A percentile compares a stretch with the other conserved stretches of the same genome.
Evolutionary conservation across 2,113 vertebrate species (phyloP).

Genomic region (Triplophysa tibetana): DNA sequence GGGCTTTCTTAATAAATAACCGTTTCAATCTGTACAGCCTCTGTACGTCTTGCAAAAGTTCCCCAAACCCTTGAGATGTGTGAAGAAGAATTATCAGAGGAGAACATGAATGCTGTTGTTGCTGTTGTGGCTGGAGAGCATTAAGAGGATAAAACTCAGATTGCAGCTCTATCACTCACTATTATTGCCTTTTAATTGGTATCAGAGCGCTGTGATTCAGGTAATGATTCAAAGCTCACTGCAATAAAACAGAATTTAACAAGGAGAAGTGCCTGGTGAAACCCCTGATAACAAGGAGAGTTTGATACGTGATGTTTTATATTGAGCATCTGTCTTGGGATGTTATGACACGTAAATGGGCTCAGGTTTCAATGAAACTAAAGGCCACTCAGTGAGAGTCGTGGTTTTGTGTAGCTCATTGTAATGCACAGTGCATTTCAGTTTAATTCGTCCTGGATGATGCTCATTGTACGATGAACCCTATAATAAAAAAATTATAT

Average conservation of each 20-base stretch:
- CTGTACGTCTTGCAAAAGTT: too few species aligned
- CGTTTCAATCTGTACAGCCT: background rate
- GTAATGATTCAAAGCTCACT: slow-evolving; percentile 9
- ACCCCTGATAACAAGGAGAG: background rate
- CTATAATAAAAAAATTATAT: too few species aligned
- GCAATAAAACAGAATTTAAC: slow-evolving; percentile 18
- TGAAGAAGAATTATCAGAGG: background rate
- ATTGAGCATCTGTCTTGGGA: background rate
- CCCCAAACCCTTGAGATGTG: background rate
- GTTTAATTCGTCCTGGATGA: background rate
- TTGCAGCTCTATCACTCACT: background rate
- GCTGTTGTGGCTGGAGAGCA: background rate
- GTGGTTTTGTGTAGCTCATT: background rate
- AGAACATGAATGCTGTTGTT: slow-evolving; percentile 9
- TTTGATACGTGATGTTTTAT: background rate
- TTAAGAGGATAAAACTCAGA: slow-evolving; percentile 14
- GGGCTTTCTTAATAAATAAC: background rate
- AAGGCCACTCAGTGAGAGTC: background rate
- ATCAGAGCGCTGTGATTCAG: slow-evolving; percentile 26
- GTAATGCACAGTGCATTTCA: background rate
- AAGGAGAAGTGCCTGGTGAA: background rate
- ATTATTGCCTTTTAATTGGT: slow-evolving; percentile 46
- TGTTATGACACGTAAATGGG: background rate
- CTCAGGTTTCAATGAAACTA: background rate
- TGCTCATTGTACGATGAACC: too few species aligned